Conservation (phyloP, 2,113 vertebrate genomes). For the Suncus etruscus region DNA sequence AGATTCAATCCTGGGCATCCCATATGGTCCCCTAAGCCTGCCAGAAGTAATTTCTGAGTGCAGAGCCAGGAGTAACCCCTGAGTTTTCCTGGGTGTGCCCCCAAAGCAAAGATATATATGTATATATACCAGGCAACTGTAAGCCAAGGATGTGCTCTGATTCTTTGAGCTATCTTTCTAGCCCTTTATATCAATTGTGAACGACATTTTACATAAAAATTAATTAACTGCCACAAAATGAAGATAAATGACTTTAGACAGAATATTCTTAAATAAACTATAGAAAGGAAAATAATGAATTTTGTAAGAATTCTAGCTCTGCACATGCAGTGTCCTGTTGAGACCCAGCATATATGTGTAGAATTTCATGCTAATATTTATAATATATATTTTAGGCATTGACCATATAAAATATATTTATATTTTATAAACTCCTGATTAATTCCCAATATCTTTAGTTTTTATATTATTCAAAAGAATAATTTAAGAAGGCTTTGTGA, state of each 20-base stretch:
- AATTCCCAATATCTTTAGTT: background rate
- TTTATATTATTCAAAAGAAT: constrained; percentile 41
- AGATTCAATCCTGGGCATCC: too few species aligned
- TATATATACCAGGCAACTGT: too few species aligned
- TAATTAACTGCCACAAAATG: constrained; percentile 7
- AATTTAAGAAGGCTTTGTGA: constrained; percentile 43
- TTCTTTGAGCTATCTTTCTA: too few species aligned
- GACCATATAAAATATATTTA: constrained; percentile 19
- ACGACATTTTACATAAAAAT: constrained; percentile 13
- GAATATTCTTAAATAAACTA: background rate
- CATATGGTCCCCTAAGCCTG: too few species aligned
- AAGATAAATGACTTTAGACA: background rate
- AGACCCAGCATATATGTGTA: background rate
- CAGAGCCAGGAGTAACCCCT: too few species aligned
- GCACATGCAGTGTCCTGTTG: background rate
- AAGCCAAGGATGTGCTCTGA: too few species aligned
- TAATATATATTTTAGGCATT: background rate
- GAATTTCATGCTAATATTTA: background rate
- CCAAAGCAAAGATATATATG: too few species aligned
- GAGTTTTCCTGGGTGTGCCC: too few species aligned
- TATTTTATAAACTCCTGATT: constrained; percentile 51
- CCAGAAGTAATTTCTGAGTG: too few species aligned
- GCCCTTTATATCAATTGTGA: background rate
- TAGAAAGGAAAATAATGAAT: constrained; percentile 33
- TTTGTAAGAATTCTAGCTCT: constrained; percentile 38